Conservation (phyloP, 2,113 vertebrate genomes). For the Ceyx margarethae region DNA sequence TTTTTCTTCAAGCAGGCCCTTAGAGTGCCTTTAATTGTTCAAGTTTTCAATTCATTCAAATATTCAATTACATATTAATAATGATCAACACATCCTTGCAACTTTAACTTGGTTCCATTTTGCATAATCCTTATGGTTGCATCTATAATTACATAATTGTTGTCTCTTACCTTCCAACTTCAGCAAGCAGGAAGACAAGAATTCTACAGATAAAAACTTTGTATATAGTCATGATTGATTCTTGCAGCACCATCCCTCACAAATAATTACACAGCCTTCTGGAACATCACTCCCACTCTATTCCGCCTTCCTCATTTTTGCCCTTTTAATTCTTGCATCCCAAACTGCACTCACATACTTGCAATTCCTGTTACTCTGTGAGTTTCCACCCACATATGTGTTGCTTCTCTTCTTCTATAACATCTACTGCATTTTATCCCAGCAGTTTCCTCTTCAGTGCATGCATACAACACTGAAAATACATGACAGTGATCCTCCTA, state of each 20-base stretch:
- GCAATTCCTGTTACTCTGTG: neutral
- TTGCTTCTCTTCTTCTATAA: neutral
- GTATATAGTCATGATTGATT: conserved; percentile 21
- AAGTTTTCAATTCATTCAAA: neutral
- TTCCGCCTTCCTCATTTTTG: neutral
- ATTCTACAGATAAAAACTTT: conserved; percentile 23
- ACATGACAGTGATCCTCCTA: neutral
- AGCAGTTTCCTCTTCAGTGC: neutral
- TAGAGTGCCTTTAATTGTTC: neutral
- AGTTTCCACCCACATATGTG: neutral
- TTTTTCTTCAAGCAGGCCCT: neutral
- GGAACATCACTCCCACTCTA: conserved; percentile 42
- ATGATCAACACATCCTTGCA: neutral
- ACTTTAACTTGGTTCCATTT: neutral
- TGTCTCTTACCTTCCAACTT: conserved; percentile 2
- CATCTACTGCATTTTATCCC: neutral
- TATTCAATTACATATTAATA: neutral
- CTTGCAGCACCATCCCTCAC: neutral
- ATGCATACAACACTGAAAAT: neutral
- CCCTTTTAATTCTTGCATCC: neutral
- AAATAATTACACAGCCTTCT: conserved; percentile 37
- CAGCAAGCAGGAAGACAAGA: neutral
- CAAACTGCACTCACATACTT: neutral
- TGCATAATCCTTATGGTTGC: neutral
- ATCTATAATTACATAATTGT: neutral